A percentile compares a stretch with the other conserved stretches of the same genome.
Conservation (phyloP, 2,888 invertebrate genomes). For the Sphaeridia pumilis region DNA sequence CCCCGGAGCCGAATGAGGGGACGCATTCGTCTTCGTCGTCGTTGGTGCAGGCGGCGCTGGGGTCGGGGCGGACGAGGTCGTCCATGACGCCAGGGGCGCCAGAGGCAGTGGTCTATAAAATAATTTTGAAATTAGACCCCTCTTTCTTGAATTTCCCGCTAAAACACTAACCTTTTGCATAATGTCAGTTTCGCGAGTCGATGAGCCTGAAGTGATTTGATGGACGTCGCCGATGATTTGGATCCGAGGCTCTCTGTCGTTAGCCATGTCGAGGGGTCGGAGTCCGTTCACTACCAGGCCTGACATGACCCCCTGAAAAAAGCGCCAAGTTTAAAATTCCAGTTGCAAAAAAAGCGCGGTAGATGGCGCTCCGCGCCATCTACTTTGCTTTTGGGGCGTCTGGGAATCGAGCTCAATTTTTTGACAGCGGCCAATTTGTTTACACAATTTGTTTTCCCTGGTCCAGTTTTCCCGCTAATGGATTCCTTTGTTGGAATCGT, state of each 20-base stretch:
- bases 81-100: slow-evolving; percentile 48
- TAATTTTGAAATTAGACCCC: neutral
- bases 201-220: slow-evolving; percentile 36
- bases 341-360: too few relatives aligned
- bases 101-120: slow-evolving; percentile 18
- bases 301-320: slow-evolving; percentile 62
- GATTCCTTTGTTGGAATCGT: neutral
- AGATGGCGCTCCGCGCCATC: too few relatives aligned
- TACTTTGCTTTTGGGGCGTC: too few relatives aligned
- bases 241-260: slow-evolving; percentile 66
- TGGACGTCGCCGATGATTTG: slow-evolving; percentile 72
- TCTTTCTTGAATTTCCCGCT: neutral
- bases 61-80: slow-evolving; percentile 78
- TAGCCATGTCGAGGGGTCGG: slow-evolving; percentile 64
- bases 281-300: slow-evolving; percentile 80
- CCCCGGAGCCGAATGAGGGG: slow-evolving; percentile 67
- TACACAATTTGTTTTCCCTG: neutral
- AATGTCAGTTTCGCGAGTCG: slow-evolving; percentile 19
- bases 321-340: too few relatives aligned
- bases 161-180: slow-evolving; percentile 31
- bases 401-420: too few relatives aligned
- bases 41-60: slow-evolving; percentile 51
- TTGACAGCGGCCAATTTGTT: neutral
- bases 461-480: neutral
- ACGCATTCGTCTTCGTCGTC: slow-evolving; percentile 83